phyloP scores from a whole-genome alignment of 2,888 invertebrate species.

The Dugesia japonica region DNA sequence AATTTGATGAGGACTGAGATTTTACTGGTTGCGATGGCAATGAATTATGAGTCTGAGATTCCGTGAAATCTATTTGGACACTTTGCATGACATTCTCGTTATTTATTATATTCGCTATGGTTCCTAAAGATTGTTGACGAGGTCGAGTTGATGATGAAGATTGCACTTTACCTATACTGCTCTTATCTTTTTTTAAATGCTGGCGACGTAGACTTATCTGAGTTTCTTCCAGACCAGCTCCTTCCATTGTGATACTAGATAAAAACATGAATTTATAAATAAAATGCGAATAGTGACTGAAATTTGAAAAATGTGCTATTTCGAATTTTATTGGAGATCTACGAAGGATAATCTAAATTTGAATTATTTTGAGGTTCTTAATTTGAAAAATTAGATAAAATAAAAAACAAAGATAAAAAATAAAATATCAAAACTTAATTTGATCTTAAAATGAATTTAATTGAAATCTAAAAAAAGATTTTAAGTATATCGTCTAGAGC shows the following conservation, averaged over 20 bases:
- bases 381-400: no score
- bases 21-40: not conserved
- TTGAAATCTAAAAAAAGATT: no score
- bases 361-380: no score
- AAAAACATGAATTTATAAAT: no score
- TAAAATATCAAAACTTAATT: no score
- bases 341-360: no score
- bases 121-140: not conserved
- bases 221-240: constrained; percentile 6
- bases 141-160: not conserved
- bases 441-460: no score
- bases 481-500: no score
- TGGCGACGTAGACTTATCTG: not conserved
- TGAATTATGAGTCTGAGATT: not conserved
- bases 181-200: not conserved
- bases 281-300: no score
- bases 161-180: not conserved
- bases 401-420: no score
- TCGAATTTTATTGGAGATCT: no score
- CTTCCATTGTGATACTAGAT: not conserved
- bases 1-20: constrained; percentile 12
- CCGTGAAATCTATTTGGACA: not conserved
- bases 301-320: no score
- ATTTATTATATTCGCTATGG: not conserved
- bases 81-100: not conserved